Evolutionary conservation across 2,888 invertebrate genomes (phyloP), one percentile per base, ranked within the genome.

Genomic region (Trichopria drosophilae): DNA sequence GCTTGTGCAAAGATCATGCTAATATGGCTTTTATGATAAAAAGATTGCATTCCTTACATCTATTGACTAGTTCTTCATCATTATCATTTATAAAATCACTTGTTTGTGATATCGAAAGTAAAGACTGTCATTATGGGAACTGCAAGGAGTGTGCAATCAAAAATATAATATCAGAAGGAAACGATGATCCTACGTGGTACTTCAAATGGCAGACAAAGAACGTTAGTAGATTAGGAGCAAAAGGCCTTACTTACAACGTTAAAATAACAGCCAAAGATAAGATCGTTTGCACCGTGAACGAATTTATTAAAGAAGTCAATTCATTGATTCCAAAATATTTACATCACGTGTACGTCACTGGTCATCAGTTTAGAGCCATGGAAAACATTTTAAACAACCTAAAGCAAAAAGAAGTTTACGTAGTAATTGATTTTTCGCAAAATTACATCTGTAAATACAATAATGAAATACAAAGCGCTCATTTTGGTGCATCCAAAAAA

Each of bases 341-440:
- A 7, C 9, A 31, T 12, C 43, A 44, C 24, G 15, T 34, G 15
- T 44, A 23, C 26, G 10, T 12, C 19, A 35, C 23, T 18, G n/a
- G 16, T 5, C 20, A 44, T 24, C 35, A 44, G 22, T 44, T 34
- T 34, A 23, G 24, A 44, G 16, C 31, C 6, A 12, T 20, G 6
- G 9, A 18, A 18, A 24, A 13, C 24, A 36, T 45, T n/a, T 28
- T 16, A 26, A 18, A 45, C 9, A 12, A 23, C 29, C n/a, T 45
- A 13, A 23, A 36, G 10, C 3, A 35, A 12, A 28, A 45, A 28
- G 35, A 22, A 13, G 36, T 34, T 19, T 45, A 18, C 5, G 24
- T 45, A 15, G 36, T 45, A 6, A 24, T 36, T 12, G 36, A 45
- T 19, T 45, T 45, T 45, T 45, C 36, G 5, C 45, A 45, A 36